Percentiles rank a stretch among this genome's conserved stretches.
Evolutionary conservation across 2,113 vertebrate species (phyloP).

Genomic region (Rhagologus leucostigma): DNA sequence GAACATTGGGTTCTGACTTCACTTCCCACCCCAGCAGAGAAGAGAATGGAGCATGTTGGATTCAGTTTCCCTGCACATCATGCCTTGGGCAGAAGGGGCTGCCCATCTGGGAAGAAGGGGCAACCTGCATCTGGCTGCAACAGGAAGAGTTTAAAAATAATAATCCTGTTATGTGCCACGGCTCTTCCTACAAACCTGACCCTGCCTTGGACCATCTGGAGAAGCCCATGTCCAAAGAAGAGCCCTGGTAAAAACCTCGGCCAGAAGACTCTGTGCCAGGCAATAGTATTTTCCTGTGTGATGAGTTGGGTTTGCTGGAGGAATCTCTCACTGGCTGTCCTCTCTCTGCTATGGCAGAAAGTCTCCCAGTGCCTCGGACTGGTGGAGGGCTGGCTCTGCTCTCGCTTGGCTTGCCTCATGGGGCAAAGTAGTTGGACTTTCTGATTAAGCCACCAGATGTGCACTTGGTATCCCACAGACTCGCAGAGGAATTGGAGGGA

Average conservation of each 20-base stretch:
- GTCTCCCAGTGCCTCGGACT: conserved; percentile 28
- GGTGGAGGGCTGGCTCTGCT: conserved; percentile 19
- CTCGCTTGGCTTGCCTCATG: conserved; percentile 14
- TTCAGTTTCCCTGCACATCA: conserved; percentile 31
- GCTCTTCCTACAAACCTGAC: conserved; percentile 44
- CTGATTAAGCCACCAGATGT: conserved; percentile 17
- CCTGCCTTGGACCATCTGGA: conserved; percentile 13
- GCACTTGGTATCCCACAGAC: conserved; percentile 27
- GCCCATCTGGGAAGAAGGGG: conserved; percentile 25
- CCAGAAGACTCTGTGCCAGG: conserved; percentile 14
- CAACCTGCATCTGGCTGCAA: conserved; percentile 15
- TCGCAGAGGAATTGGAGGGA: neutral
- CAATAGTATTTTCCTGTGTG: neutral
- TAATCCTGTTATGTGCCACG: conserved; percentile 26
- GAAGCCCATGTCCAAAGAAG: conserved; percentile 13
- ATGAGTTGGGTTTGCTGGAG: conserved; percentile 40
- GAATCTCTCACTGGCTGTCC: neutral
- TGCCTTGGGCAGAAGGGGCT: conserved; percentile 33
- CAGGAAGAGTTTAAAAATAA: conserved; percentile 38
- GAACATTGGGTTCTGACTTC: conserved; percentile 63
- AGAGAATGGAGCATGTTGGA: conserved; percentile 51
- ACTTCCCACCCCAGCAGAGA: conserved; percentile 57
- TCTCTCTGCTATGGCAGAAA: conserved; percentile 25
- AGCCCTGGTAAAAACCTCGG: neutral
- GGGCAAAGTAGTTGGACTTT: neutral